Base-by-base conservation (phyloP, 2,888 invertebrate genomes). In the Gasteruption jaculator region DNA sequence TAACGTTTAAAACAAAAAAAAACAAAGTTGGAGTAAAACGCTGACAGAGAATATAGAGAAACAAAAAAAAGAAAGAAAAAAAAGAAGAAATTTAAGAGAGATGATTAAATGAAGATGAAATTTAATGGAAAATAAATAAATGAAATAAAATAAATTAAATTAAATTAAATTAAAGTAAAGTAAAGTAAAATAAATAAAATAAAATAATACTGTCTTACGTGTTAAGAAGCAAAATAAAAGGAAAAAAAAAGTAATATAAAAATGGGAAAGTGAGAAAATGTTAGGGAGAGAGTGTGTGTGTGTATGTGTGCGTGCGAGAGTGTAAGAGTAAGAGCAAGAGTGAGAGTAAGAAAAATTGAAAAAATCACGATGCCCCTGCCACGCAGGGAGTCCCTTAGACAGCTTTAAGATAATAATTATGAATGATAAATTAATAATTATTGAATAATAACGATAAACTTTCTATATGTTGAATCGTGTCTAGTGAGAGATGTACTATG, bases 401-500 rank as follows among this genome's bases (percentile, higher is more conserved):
- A 65, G 67, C 66, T 68, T 66, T 65, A 65, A 68, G 65, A 67
- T 62, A 64, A 62, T 63, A 65, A 63, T 61, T 63, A 66, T 64
- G 61, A 63, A 63, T 61, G 52, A 61, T 63, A 59, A 65, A 60
- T n/a, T 60, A 63, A 65, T 66, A 61, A 66, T 62, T 65, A 67
- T 63, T 63, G 60, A 65, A 63, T 64, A 63, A 63, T 65, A 65
- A 63, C 59, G 63, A 66, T 65, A 60, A 65, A 66, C 67, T 67
- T 67, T 67, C 67, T 67, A 65, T 67, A 66, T 66, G 67, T 67
- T 67, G 66, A 65, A 65, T 66, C 64, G 65, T 65, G 67, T 66
- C 65, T 67, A 66, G 67, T 61, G 65, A 65, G 62, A 65, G 58
- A 63, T 59, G 58, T 62, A 57, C 55, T 63, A 62, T 63, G 53